Evolutionary conservation across 2,113 vertebrate species (phyloP), one percentile per base, ranked within the genome.

Genomic region (Lasiurus borealis): DNA sequence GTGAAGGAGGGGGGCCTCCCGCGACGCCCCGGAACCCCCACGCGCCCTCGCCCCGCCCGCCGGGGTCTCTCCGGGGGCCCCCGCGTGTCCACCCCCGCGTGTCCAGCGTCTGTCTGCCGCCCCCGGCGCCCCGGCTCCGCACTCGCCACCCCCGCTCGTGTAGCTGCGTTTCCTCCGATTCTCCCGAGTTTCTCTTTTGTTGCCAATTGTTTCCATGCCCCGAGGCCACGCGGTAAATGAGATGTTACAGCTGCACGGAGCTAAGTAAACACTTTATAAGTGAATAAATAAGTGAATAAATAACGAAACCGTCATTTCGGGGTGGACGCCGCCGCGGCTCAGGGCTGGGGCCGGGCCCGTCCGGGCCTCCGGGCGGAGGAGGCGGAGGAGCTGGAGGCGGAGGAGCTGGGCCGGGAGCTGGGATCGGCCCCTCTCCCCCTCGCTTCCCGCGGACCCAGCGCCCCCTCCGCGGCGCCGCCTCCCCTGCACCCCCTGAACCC

Each of bases 201-300:
- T 98, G 97, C 97, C 98, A 98, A 98, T 98, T 98, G 98, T 98
- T 98, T 98, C 97, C 96, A 93, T 97, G 98, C 98, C 98, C 98
- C 36, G 96, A 95, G 98, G 98, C 98, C 98, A 97, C 93, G 94
- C 98, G 98, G 98, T 98, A 98, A 98, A 98, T 98, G 98, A 98
- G 98, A 98, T 98, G 98, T 98, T 98, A 98, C 98, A 98, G 98
- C 98, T 98, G 98, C 98, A 96, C 96, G 71, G 85, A 98, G 97
- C 98, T 98, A 98, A 98, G 98, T 97, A 98, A 98, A 98, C 98
- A 98, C 98, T 98, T 98, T 98, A 98, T 96, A 98, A 98, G 98
- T 98, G 98, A 98, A 98, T 98, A 98, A 98, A 98, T 98, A 98
- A 98, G 97, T 93, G 98, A 98, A 98, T 98, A 98, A 98, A 98